Base-by-base conservation (phyloP, 2,113 vertebrate species). In the Sinocyclocheilus anshuiensis region DNA sequence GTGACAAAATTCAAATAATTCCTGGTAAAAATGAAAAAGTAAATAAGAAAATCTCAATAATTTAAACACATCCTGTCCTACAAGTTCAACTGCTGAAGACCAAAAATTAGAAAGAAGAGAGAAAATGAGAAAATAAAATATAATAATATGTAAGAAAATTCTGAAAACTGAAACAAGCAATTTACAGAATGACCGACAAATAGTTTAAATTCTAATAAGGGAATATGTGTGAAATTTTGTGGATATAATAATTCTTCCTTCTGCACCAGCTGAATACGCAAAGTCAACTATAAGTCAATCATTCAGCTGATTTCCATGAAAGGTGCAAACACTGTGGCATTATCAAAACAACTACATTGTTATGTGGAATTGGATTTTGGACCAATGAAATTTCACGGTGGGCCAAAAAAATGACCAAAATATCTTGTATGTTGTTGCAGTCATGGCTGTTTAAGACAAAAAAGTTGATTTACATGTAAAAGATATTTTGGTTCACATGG, bases 1-100 rank as follows among this genome's bases (percentile, higher is more conserved):
- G 97, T 99, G 33, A 99, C 98, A 78, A 99, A 98, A 89, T 99
- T 99, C 95, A 99, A 93, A 93, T 99, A 99, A 92, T 99, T 99
- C 98, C 98, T 99, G 91, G 1, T 92, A 92, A 75, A 85, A 57
- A 15, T 2, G 45, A 8, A 12, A 7, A 18, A 65, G 20, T 6
- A 55, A 4, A 26, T 8, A 20, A 18, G 26, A 78, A 22, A 13
- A 33, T 29, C 11, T 10, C 11, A 57, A 53, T 29, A 13, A 55
- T 26, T 55, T 26, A 55, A 55, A 77, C 12, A 55, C 22, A 55
- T 29, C 7, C 18, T 53, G 2, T 26, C 6, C 24, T n/a, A 55
- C 48, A 55, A 55, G 12, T 75, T 75, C 22, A 75, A 75, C 72
- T 15, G 20, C 11, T 75, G 22, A 48, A 45, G 11, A n/a, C 36